These are phyloP conservation scores for Drosophila vallismaia DNA, from an alignment of 2,888 invertebrate genomes.

Conservation along the genomic window DNA sequence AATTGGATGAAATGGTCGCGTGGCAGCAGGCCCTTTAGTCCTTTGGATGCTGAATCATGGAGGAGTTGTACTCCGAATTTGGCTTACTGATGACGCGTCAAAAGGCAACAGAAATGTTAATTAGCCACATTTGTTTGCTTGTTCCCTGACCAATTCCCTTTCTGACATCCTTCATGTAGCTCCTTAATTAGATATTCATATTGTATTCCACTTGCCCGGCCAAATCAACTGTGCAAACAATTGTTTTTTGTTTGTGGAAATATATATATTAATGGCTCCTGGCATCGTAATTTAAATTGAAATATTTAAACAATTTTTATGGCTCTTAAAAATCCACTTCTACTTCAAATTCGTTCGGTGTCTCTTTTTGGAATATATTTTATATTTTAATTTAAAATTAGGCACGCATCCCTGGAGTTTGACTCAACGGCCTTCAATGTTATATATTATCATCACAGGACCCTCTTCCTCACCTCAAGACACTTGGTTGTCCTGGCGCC, in stretches of 20 bases:
- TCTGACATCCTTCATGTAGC: neutral
- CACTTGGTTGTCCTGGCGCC: constrained; percentile 58
- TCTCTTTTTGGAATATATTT: neutral
- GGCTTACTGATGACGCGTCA: constrained; percentile 55
- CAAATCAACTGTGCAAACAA: constrained; percentile 17
- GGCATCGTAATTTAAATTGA: neutral
- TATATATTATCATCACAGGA: constrained; percentile 58
- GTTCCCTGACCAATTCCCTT: constrained; percentile 12
- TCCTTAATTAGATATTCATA: constrained; percentile 72
- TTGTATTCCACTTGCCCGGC: constrained; percentile 43
- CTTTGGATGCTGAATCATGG: neutral
- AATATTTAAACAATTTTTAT: neutral
- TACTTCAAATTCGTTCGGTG: no score
- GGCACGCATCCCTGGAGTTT: constrained; percentile 13
- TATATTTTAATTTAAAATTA: constrained; percentile 12
- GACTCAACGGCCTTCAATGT: constrained; percentile 48
- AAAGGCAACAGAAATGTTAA: constrained; percentile 55
- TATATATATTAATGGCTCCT: neutral
- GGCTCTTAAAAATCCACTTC: no score
- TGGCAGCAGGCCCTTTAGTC: neutral
- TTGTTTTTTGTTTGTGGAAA: constrained; percentile 26
- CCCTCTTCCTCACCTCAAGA: constrained; percentile 2
- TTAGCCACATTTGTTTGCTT: constrained; percentile 67
- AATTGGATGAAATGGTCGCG: constrained; percentile 8
- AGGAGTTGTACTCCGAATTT: constrained; percentile 3